These are phyloP conservation scores for Steinernema feltiae DNA, from an alignment of 1,140 invertebrate species.

Conservation along the genomic window DNA sequence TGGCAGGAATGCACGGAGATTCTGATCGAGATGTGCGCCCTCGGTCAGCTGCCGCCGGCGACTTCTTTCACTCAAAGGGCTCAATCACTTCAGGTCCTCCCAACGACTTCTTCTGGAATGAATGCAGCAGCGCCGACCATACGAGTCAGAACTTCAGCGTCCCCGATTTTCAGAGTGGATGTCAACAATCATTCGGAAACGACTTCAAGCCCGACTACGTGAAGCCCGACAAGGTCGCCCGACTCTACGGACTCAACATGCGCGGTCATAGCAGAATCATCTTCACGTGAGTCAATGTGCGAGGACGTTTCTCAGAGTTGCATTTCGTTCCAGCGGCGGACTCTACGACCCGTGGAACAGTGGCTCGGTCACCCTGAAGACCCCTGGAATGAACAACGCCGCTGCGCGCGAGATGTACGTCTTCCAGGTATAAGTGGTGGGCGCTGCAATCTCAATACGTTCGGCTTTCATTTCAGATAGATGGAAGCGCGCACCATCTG, in stretches of 20 bases:
- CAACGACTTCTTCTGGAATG: conserved; percentile 46
- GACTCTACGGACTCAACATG: conserved; percentile 74
- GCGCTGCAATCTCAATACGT: too few relatives aligned
- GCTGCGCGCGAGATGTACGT: conserved; percentile 25
- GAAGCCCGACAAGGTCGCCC: conserved; percentile 65
- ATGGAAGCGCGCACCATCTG: conserved; percentile 86
- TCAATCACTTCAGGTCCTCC: conserved; percentile 67
- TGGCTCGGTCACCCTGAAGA: conserved; percentile 63
- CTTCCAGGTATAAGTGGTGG: conserved; percentile 25
- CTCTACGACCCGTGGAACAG: conserved; percentile 83
- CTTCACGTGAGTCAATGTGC: conserved; percentile 66
- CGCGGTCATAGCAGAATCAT: conserved; percentile 75
- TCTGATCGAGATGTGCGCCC: neutral
- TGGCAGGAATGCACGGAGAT: conserved; percentile 64
- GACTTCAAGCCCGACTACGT: conserved; percentile 68
- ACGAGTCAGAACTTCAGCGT: conserved; percentile 70
- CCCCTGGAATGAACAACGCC: conserved; percentile 18
- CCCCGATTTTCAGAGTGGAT: neutral
- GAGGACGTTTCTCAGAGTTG: neutral
- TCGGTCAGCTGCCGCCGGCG: too few relatives aligned
- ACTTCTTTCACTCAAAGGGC: too few relatives aligned
- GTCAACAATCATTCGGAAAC: conserved; percentile 64
- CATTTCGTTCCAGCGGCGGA: conserved; percentile 69
- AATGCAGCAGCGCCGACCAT: conserved; percentile 29
- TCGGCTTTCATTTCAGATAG: too few relatives aligned